Evolutionary conservation across 2,113 vertebrate genomes (phyloP).

Genomic region (Osmerus mordax): DNA sequence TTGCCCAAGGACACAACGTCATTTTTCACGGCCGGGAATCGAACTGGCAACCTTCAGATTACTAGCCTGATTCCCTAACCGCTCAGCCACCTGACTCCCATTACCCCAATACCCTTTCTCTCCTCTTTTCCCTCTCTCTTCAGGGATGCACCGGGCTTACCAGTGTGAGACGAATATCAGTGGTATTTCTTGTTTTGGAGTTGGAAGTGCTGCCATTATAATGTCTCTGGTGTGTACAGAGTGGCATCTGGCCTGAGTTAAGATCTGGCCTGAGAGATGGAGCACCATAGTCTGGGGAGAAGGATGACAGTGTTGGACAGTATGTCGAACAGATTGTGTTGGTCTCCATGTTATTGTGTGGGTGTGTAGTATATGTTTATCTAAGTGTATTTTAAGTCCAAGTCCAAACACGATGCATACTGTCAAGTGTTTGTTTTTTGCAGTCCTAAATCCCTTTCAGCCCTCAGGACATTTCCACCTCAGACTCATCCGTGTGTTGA

Average conservation of each 20-base stretch:
- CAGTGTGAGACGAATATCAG: slow-evolving; percentile 15
- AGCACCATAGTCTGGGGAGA: slow-evolving; percentile 1
- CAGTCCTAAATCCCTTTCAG: not conserved
- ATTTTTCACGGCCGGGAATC: too few species aligned
- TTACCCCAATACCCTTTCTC: too few species aligned
- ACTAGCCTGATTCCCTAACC: too few species aligned
- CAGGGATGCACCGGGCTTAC: not conserved
- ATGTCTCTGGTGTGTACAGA: slow-evolving; percentile 14
- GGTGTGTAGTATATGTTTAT: not conserved
- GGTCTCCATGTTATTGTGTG: not conserved
- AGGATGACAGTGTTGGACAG: slow-evolving; percentile 16
- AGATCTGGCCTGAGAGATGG: slow-evolving; percentile 17
- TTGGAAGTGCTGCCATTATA: slow-evolving; percentile 32
- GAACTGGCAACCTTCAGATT: too few species aligned
- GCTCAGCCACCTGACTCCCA: too few species aligned
- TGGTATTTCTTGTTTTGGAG: slow-evolving; percentile 27
- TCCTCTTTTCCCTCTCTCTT: too few species aligned
- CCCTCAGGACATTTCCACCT: not conserved
- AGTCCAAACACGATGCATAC: not conserved
- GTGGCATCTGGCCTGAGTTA: slow-evolving; percentile 41
- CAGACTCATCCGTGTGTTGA: slow-evolving; percentile 21
- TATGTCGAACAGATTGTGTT: not conserved
- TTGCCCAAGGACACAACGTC: too few species aligned
- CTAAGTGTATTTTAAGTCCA: too few species aligned
- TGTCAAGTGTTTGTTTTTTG: slow-evolving; percentile 1